A percentile compares a stretch with the other conserved stretches of the same genome.
Conservation (phyloP, 1,140 invertebrate species). For the Polyergus mexicanus region DNA sequence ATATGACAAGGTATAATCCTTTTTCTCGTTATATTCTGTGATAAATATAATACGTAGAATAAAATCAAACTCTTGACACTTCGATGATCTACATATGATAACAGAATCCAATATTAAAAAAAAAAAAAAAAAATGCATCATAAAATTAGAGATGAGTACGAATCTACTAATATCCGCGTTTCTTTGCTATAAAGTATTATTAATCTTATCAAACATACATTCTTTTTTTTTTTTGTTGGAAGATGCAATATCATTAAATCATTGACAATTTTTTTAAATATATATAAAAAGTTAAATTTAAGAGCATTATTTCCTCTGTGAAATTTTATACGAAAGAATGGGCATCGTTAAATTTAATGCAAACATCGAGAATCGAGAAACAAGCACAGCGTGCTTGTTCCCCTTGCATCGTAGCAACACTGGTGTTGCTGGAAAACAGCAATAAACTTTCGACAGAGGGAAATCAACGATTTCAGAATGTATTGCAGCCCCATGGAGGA, state of each 20-base stretch:
- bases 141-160: not conserved
- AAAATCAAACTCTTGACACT: not conserved
- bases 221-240: not conserved
- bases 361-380: constrained; percentile 3
- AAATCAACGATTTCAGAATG: constrained; percentile 47
- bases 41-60: not conserved
- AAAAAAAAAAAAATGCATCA: not conserved
- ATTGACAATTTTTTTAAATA: not conserved
- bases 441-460: constrained; percentile 50
- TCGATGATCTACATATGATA: not conserved
- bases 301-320: not conserved
- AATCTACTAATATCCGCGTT: not conserved
- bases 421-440: constrained; percentile 14
- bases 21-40: not conserved
- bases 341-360: not conserved
- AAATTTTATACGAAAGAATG: not conserved
- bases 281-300: not conserved
- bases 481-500: constrained; percentile 11
- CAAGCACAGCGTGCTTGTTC: not conserved
- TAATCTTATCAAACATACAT: not conserved
- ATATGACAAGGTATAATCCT: not conserved
- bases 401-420: not conserved
- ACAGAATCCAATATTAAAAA: not conserved
- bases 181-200: not conserved
- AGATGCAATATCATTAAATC: not conserved